Base-by-base conservation (phyloP, 2,113 vertebrate species). In the Tricholaema leucomelas region DNA sequence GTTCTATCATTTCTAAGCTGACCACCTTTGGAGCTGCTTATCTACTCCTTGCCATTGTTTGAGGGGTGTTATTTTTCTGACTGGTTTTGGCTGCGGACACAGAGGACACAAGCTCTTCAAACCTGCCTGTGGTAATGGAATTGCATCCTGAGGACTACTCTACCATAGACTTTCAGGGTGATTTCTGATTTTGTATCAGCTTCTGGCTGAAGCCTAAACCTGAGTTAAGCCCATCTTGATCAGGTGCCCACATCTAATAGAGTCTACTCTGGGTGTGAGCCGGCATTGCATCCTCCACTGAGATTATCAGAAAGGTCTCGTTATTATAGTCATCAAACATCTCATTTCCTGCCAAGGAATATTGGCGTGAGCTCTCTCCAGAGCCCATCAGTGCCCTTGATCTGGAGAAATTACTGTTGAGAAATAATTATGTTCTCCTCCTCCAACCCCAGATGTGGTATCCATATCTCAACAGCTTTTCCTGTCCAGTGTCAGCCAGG, bases 371-470 rank as follows among this genome's bases (percentile, higher is more conserved):
- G 92, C 93, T 90, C 95, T 96, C 96, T 95, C 94, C 89, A 95
- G 96, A 95, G 92, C 92, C 92, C 96, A 95, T 81, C 92, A 93
- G 91, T 96, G 88, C 88, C 96, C 91, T 92, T 95, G 94, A 93
- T 93, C 92, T 91, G 64, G 87, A 96, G 89, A 96, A 95, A 96
- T 95, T 94, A 94, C 89, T 95, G 93, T 33, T 87, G 92, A 96
- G 96, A 93, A 95, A 95, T 95, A 96, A 96, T 96, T 94, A 96
- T 58, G 64, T 85, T 77, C 54, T 95, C 81, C 78, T 93, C 91
- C 91, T 96, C 91, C 91, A 90, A 71, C 79, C 91, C 91, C 92
- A 96, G 92, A 93, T 91, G 93, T 87, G 93, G 84, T 87, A 95
- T 89, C 91, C 84, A 77, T 85, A 77, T 92, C 93, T 93, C 94